Evolutionary conservation across 2,113 vertebrate species (phyloP).

Genomic region (Phrynocephalus versicolor): DNA sequence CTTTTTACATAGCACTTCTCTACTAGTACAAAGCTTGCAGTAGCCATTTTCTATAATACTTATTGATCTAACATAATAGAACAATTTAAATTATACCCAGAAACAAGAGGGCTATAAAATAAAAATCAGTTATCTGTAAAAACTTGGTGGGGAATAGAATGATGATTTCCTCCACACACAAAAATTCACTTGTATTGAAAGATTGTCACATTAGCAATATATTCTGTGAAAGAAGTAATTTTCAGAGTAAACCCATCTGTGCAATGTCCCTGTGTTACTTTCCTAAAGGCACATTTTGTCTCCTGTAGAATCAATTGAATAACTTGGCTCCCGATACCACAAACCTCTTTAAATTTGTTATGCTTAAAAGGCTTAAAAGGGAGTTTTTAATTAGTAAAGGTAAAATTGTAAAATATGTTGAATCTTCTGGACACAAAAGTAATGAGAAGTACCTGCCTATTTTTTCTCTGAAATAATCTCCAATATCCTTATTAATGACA

Average conservation of each 20-base stretch:
- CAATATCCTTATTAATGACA: neutral
- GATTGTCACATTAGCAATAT: neutral
- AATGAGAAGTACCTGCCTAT: neutral
- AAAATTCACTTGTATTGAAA: conserved; percentile 2
- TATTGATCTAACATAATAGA: conserved; percentile 40
- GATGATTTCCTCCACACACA: conserved; percentile 6
- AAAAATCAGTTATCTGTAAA: conserved; percentile 24
- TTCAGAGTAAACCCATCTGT: conserved; percentile 14
- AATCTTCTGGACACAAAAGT: neutral
- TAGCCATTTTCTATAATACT: conserved; percentile 16
- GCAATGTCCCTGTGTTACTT: neutral
- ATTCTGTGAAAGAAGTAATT: no score
- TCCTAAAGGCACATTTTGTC: neutral
- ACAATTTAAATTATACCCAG: conserved; percentile 31
- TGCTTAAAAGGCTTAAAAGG: no score
- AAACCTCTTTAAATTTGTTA: no score
- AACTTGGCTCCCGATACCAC: no score
- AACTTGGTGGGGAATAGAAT: neutral
- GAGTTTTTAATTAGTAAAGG: neutral
- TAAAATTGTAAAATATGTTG: neutral
- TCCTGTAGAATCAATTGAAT: neutral
- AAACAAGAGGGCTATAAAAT: conserved; percentile 26
- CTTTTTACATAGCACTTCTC: conserved; percentile 14
- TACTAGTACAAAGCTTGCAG: conserved; percentile 12
- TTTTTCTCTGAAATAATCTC: neutral